Percentiles rank a stretch among this genome's conserved stretches.
These are phyloP conservation scores for Entomyzon cyanotis DNA, from an alignment of 2,113 vertebrate species.

Conservation along the genomic window DNA sequence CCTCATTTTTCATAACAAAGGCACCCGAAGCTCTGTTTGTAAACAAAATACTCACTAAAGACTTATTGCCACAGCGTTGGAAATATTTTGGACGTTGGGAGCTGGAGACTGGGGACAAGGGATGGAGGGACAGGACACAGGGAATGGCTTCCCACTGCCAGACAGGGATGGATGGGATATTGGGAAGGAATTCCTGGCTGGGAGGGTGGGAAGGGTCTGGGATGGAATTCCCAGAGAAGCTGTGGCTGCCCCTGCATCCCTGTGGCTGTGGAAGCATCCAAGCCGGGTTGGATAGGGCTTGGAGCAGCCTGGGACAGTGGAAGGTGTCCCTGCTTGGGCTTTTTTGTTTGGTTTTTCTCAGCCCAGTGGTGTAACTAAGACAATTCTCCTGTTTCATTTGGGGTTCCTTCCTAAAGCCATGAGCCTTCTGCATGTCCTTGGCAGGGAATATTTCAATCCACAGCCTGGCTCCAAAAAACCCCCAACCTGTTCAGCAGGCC, in stretches of 20 bases:
- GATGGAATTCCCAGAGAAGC: background rate
- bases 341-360: background rate
- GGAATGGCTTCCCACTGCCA: background rate
- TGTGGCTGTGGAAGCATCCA: background rate
- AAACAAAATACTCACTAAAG: background rate
- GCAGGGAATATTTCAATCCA: background rate
- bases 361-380: too few relatives aligned
- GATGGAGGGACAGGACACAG: background rate
- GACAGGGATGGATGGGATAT: background rate
- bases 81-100: background rate
- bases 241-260: background rate
- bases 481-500: background rate
- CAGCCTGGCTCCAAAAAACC: background rate
- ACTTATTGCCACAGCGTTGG: background rate
- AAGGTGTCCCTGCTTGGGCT: background rate
- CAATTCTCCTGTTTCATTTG: background rate
- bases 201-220: rapidly evolving
- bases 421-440: background rate
- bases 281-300: background rate
- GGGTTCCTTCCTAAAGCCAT: background rate
- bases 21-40: background rate
- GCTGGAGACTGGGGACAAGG: background rate
- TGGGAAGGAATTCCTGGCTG: background rate
- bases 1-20: background rate
- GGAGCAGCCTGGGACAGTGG: background rate